Conservation (phyloP, 2,888 invertebrate species). For the Pristionchus exspectatus region DNA sequence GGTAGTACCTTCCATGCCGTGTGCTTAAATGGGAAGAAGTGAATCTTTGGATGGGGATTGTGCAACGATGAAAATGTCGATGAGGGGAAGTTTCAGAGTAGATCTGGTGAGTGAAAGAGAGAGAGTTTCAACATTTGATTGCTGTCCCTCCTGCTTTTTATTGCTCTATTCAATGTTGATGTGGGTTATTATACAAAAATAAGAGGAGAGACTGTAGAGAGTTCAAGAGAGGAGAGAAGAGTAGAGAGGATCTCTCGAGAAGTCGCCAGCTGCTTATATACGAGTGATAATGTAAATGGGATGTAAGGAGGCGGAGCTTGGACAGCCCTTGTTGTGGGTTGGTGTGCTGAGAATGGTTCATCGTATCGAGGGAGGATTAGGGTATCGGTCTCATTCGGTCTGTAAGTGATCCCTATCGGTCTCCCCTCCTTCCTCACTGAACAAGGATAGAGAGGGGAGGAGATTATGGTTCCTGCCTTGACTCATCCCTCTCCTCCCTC, state of each 20-base stretch:
- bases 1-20: conserved; percentile 31
- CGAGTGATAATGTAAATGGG: conserved; percentile 41
- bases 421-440: neutral
- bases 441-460: conserved; percentile 9
- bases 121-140: conserved; percentile 43
- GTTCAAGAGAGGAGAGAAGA: neutral
- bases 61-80: conserved; percentile 5
- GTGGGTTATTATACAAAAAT: conserved; percentile 21
- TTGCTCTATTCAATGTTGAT: conserved; percentile 47
- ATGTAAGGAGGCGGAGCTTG: neutral
- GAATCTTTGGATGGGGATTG: neutral
- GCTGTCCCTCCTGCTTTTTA: conserved; percentile 42
- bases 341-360: conserved; percentile 26
- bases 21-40: neutral
- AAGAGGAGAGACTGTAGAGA: neutral
- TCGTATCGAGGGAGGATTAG: conserved; percentile 3
- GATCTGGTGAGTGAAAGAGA: conserved; percentile 9
- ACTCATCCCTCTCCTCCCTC: neutral
- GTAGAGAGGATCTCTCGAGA: neutral
- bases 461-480: conserved; percentile 16
- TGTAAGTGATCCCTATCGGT: conserved; percentile 24
- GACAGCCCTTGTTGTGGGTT: conserved; percentile 1
- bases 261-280: conserved; percentile 27
- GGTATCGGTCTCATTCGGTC: conserved; percentile 42
- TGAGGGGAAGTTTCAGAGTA: neutral